phyloP scores from a whole-genome alignment of 2,113 vertebrate species.

The Mormoops blainvillei region DNA sequence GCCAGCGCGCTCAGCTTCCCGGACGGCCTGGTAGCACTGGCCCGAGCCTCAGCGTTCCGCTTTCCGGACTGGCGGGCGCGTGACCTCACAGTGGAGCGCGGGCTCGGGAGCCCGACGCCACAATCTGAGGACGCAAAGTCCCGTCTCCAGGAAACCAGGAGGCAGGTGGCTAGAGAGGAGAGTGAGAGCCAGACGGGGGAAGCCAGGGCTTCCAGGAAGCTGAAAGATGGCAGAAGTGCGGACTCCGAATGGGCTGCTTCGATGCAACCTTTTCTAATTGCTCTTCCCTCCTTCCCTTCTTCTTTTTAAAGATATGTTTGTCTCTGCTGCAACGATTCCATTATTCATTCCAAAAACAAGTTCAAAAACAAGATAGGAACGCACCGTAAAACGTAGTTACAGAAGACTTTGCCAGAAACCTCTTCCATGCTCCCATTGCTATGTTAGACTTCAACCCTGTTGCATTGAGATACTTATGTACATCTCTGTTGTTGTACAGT shows the following conservation, averaged over 20 bases:
- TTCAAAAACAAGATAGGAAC: neutral
- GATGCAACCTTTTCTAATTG: neutral
- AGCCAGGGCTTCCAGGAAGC: neutral
- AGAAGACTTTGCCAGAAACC: neutral
- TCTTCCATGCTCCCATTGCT: neutral
- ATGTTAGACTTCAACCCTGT: neutral
- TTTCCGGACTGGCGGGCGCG: neutral
- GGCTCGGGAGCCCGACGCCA: neutral
- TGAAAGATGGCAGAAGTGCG: neutral
- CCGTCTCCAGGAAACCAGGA: accelerated
- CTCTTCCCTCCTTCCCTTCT: neutral
- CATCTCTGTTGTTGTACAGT: neutral
- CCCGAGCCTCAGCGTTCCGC: accelerated
- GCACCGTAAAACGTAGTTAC: neutral
- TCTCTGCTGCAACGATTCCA: neutral
- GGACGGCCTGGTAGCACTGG: neutral
- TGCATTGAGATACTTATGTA: neutral
- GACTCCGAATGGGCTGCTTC: neutral
- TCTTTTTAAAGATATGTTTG: neutral
- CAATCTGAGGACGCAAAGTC: neutral
- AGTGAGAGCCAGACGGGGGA: neutral
- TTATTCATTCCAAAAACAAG: neutral
- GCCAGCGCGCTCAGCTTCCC: accelerated
- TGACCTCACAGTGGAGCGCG: neutral
- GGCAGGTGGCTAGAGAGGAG: neutral